phyloP scores from a whole-genome alignment of 2,888 invertebrate species.

The Agrochola lota region DNA sequence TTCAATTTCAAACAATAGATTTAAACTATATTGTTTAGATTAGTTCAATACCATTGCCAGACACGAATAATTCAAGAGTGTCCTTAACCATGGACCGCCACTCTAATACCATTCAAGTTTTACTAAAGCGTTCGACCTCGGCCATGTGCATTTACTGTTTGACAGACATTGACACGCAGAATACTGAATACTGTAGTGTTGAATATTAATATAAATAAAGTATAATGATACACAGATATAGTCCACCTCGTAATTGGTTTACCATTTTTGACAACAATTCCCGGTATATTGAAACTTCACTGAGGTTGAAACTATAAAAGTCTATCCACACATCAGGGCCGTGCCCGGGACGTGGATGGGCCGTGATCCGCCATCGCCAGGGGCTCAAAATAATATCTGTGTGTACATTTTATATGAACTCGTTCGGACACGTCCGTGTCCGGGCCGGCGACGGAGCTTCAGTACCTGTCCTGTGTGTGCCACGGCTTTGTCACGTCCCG shows the following conservation, averaged over 20 bases:
- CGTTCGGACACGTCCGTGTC: too few species aligned
- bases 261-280: too few species aligned
- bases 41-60: slow-evolving; percentile 27
- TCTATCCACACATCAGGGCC: too few species aligned
- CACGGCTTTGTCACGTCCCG: too few species aligned
- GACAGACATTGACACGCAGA: slow-evolving; percentile 51
- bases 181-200: slow-evolving; percentile 14
- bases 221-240: not conserved
- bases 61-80: slow-evolving; percentile 22
- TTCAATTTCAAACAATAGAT: slow-evolving; percentile 3
- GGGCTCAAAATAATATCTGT: too few species aligned
- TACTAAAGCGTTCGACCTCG: slow-evolving; percentile 52
- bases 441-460: too few species aligned
- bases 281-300: too few species aligned
- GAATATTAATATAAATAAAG: not conserved
- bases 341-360: too few species aligned
- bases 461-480: too few species aligned
- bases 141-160: slow-evolving; percentile 17
- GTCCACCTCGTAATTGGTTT: not conserved
- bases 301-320: not conserved
- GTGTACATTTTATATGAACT: too few species aligned
- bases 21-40: not conserved
- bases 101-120: slow-evolving; percentile 55
- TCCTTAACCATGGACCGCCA: slow-evolving; percentile 45
- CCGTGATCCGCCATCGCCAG: too few species aligned